Conservation (phyloP, 2,113 vertebrate genomes). For the Nycticorax nycticorax region DNA sequence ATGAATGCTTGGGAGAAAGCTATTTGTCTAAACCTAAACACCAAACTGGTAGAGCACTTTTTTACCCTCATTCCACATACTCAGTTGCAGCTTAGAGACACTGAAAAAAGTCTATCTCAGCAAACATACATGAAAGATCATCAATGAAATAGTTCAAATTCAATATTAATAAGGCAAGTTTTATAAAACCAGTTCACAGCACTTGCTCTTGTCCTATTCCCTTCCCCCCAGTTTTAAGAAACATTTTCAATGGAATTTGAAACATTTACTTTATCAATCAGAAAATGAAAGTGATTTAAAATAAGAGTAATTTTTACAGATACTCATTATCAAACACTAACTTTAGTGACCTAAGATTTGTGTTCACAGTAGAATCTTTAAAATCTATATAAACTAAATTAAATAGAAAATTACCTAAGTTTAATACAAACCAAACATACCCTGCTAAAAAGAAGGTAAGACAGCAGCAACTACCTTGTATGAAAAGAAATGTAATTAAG, state of each 20-base stretch:
- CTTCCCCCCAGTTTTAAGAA: not conserved
- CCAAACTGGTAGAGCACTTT: not conserved
- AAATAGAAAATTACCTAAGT: not conserved
- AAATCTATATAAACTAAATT: not conserved
- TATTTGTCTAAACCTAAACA: not conserved
- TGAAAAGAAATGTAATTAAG: not conserved
- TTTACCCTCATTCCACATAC: not conserved
- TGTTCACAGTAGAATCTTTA: not conserved
- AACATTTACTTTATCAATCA: not conserved
- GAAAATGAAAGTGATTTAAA: not conserved
- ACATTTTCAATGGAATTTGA: not conserved
- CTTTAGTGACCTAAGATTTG: not conserved
- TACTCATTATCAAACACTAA: not conserved
- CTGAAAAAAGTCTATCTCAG: not conserved
- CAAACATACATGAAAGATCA: not conserved
- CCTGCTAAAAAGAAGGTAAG: not conserved
- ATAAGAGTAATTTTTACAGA: not conserved
- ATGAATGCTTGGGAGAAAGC: not conserved
- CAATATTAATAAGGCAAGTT: not conserved
- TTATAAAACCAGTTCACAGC: not conserved
- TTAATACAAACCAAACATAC: not conserved
- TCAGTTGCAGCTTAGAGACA: not conserved
- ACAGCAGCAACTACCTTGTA: not conserved
- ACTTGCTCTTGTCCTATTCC: not conserved
- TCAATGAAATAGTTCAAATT: not conserved